Conservation (phyloP, 2,888 invertebrate species). For the Torymus tubicola region DNA sequence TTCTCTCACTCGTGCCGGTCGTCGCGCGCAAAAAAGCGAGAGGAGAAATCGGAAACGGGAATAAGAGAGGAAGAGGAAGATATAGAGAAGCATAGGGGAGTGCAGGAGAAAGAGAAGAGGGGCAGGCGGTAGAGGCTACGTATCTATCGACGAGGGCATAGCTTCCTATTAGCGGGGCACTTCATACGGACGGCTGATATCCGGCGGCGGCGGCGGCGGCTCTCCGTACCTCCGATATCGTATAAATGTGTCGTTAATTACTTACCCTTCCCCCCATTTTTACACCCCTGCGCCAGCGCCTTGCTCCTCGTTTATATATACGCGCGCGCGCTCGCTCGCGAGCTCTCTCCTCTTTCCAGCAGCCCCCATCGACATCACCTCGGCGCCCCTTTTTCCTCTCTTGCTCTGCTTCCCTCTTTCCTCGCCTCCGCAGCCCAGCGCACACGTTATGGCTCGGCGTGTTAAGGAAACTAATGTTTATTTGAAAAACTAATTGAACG, state of each 20-base stretch:
- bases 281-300: constrained; percentile 44
- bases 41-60: neutral
- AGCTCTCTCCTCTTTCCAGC: constrained; percentile 33
- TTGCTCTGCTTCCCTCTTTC: constrained; percentile 50
- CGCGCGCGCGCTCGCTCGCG: neutral
- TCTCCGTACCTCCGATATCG: constrained; percentile 68
- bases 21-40: constrained; percentile 15
- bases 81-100: constrained; percentile 1
- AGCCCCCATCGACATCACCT: constrained; percentile 26
- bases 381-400: constrained; percentile 50
- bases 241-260: constrained; percentile 76
- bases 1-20: neutral
- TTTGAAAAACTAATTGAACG: constrained; percentile 75
- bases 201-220: constrained; percentile 13
- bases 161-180: constrained; percentile 72
- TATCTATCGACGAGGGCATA: constrained; percentile 72
- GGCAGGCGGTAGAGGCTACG: constrained; percentile 58
- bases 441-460: constrained; percentile 71
- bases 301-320: constrained; percentile 39
- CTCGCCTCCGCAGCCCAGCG: constrained; percentile 44
- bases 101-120: constrained; percentile 12
- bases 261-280: constrained; percentile 66
- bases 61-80: constrained; percentile 10
- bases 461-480: constrained; percentile 75
- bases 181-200: constrained; percentile 63